These are phyloP conservation scores for Corydoras sp. DNA, from an alignment of 2,113 vertebrate species.

Conservation along the genomic window DNA sequence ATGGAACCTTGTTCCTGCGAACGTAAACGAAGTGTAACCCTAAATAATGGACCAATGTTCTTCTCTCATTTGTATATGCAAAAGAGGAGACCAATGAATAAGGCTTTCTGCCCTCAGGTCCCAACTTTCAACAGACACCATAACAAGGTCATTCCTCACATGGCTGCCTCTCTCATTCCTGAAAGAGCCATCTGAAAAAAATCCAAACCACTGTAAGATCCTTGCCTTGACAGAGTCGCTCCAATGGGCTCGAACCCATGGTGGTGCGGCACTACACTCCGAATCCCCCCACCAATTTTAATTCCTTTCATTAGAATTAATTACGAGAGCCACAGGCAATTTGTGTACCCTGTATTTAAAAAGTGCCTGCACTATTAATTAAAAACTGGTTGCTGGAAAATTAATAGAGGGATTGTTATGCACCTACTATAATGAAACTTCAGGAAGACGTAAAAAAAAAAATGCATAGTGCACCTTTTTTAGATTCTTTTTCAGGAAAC, in stretches of 20 bases:
- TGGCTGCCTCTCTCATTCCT: slow-evolving; percentile 3
- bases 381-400: slow-evolving; percentile 81
- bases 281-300: slow-evolving; percentile 74
- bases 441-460: slow-evolving; percentile 67
- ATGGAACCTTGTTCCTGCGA: too few relatives aligned
- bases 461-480: slow-evolving; percentile 69
- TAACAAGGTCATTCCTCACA: neutral
- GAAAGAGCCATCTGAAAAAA: slow-evolving; percentile 9
- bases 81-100: neutral
- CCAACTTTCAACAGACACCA: neutral
- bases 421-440: slow-evolving; percentile 74
- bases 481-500: slow-evolving; percentile 44
- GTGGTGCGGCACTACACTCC: slow-evolving; percentile 64
- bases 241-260: slow-evolving; percentile 66
- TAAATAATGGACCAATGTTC: too few relatives aligned
- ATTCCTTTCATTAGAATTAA: slow-evolving; percentile 80
- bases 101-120: neutral
- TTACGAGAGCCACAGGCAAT: slow-evolving; percentile 77
- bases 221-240: slow-evolving; percentile 71
- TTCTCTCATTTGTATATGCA: neutral
- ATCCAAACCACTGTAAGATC: slow-evolving; percentile 45
- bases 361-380: slow-evolving; percentile 81
- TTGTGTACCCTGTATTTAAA: slow-evolving; percentile 73
- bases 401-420: slow-evolving; percentile 76
- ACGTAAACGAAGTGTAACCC: too few relatives aligned